A percentile compares a stretch with the other conserved stretches of the same genome.
phyloP scores from a whole-genome alignment of 2,888 invertebrate species.

The Linyphia triangularis region DNA sequence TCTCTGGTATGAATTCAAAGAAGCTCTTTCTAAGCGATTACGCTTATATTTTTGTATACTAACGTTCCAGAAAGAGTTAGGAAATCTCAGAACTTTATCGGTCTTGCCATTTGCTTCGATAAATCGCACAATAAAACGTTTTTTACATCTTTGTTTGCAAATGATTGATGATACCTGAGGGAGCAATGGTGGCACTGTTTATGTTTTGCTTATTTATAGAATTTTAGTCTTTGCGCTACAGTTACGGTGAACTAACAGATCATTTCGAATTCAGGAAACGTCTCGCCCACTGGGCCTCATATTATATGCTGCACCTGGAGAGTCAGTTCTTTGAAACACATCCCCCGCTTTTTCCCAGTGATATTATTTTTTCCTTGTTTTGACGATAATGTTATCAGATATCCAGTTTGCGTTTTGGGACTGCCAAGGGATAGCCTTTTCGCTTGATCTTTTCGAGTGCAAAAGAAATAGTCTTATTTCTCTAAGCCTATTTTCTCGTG shows the following conservation, averaged over 20 bases:
- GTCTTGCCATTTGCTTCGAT: constrained; percentile 53
- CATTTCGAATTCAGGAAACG: constrained; percentile 53
- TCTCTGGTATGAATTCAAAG: background rate
- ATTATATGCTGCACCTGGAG: constrained; percentile 41
- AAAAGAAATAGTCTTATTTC: background rate
- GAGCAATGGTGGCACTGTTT: constrained; percentile 35
- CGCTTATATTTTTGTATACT: constrained; percentile 29
- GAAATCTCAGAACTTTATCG: constrained; percentile 49
- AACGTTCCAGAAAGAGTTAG: background rate
- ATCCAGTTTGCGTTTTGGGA: constrained; percentile 40
- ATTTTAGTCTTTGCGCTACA: constrained; percentile 27
- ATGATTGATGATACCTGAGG: constrained; percentile 66
- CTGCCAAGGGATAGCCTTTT: background rate
- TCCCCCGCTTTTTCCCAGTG: background rate
- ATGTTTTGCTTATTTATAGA: constrained; percentile 48
- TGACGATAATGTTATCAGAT: constrained; percentile 37
- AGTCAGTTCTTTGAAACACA: background rate
- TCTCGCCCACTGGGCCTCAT: constrained; percentile 59
- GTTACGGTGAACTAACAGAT: constrained; percentile 35
- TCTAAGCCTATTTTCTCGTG: background rate
- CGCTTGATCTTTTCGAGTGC: background rate
- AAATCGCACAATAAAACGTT: constrained; percentile 71
- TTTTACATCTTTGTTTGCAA: constrained; percentile 66
- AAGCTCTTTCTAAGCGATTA: constrained; percentile 33
- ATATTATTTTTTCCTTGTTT: constrained; percentile 14